Percentiles rank a stretch among this genome's conserved stretches.
These are phyloP conservation scores for Nymphalis io DNA, from an alignment of 1,140 invertebrate genomes.

Conservation along the genomic window DNA sequence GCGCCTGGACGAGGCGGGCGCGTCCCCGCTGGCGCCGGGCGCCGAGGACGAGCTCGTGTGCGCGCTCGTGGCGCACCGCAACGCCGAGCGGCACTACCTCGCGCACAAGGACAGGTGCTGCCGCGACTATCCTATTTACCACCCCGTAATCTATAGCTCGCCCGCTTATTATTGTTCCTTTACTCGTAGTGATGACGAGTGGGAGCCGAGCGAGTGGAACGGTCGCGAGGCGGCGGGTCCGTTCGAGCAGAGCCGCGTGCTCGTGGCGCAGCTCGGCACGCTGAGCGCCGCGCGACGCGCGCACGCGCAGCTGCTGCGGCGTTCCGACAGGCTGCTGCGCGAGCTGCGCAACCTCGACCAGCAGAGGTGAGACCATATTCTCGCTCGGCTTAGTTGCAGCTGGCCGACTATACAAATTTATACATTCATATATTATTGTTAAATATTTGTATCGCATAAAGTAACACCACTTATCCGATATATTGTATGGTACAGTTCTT, in stretches of 20 bases:
- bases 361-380: constrained; percentile 86
- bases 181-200: constrained; percentile 57
- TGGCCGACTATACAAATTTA: not conserved
- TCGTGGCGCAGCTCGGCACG: constrained; percentile 95
- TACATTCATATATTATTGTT: too few species aligned
- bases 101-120: constrained; percentile 66
- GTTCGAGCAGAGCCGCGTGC: constrained; percentile 92
- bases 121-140: not conserved
- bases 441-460: too few species aligned
- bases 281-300: constrained; percentile 93
- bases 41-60: constrained; percentile 92
- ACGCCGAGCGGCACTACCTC: constrained; percentile 87
- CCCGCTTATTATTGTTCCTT: not conserved
- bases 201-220: constrained; percentile 13
- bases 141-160: not conserved
- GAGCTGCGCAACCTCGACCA: constrained; percentile 96
- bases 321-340: constrained; percentile 94
- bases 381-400: too few species aligned
- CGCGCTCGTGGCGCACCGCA: constrained; percentile 90
- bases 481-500: too few species aligned
- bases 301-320: constrained; percentile 92
- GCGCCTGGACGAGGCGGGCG: constrained; percentile 86
- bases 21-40: constrained; percentile 84
- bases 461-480: too few species aligned
- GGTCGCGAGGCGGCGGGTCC: constrained; percentile 33